These are phyloP conservation scores for Sinodicranocentrus sp. DNA, from an alignment of 2,888 invertebrate genomes.

Conservation along the genomic window DNA sequence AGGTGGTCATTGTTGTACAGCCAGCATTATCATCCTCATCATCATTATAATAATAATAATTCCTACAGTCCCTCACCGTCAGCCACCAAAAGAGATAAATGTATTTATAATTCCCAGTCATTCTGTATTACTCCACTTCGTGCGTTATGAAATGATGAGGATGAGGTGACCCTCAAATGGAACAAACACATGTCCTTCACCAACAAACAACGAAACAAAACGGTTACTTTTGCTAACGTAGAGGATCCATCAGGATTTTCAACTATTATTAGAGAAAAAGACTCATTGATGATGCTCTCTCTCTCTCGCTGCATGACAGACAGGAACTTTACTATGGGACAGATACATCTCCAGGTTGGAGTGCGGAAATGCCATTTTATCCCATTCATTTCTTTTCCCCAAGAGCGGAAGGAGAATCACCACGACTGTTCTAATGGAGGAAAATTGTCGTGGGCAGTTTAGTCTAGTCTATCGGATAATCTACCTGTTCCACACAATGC, in stretches of 20 bases:
- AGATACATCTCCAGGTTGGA: constrained; percentile 41
- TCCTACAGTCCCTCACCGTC: constrained; percentile 42
- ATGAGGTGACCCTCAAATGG: constrained; percentile 63
- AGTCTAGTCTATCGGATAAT: not conserved
- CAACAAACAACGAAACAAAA: constrained; percentile 45
- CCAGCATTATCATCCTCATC: constrained; percentile 48
- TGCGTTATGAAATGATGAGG: constrained; percentile 59
- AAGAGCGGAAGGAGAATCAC: constrained; percentile 61
- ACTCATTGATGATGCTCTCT: constrained; percentile 2
- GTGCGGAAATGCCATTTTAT: constrained; percentile 65
- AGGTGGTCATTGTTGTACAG: constrained; percentile 73
- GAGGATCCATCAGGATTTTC: not conserved
- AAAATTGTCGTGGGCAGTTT: constrained; percentile 15
- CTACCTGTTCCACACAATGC: constrained; percentile 53
- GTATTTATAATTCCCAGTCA: constrained; percentile 60
- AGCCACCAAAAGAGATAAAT: constrained; percentile 49
- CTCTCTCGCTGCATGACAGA: constrained; percentile 45
- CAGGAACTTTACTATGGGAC: constrained; percentile 47
- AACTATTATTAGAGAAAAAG: not conserved
- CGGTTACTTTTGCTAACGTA: constrained; percentile 53
- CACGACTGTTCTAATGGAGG: constrained; percentile 11
- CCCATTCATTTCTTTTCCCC: constrained; percentile 41
- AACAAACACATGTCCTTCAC: constrained; percentile 64
- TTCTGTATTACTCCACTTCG: constrained; percentile 1
- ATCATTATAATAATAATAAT: constrained; percentile 62